Conservation (phyloP, 2,888 invertebrate species). For the Apamea epomidion region DNA sequence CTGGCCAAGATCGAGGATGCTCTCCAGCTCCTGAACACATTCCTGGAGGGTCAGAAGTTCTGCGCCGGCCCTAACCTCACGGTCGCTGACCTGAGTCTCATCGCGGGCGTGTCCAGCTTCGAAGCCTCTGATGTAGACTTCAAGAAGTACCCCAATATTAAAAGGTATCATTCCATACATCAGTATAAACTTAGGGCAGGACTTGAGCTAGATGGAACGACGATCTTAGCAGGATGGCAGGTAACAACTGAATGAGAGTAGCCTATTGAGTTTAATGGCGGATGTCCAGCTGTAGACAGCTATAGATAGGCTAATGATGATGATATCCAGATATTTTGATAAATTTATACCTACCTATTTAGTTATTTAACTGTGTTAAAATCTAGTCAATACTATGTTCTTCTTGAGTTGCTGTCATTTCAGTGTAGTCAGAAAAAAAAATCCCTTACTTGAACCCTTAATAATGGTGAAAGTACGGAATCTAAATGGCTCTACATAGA, state of each 20-base stretch:
- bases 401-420: not conserved
- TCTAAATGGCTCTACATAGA: not conserved
- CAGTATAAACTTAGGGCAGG: not conserved
- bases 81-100: slow-evolving; percentile 94
- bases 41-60: slow-evolving; percentile 93
- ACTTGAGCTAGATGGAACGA: not conserved
- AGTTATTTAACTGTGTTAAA: not conserved
- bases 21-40: slow-evolving; percentile 92
- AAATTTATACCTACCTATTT: no score
- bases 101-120: slow-evolving; percentile 92
- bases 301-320: no score
- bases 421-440: not conserved
- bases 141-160: slow-evolving; percentile 92
- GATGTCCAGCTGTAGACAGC: not conserved
- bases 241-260: not conserved
- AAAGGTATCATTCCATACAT: slow-evolving; percentile 77
- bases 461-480: no score
- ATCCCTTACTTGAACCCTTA: not conserved
- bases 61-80: slow-evolving; percentile 94
- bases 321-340: not conserved
- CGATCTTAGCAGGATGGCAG: not conserved
- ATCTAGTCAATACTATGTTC: not conserved
- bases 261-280: not conserved
- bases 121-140: slow-evolving; percentile 93
- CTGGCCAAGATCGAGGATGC: slow-evolving; percentile 92